phyloP scores from a whole-genome alignment of 2,888 invertebrate genomes.

The Eupithecia vulgata region DNA sequence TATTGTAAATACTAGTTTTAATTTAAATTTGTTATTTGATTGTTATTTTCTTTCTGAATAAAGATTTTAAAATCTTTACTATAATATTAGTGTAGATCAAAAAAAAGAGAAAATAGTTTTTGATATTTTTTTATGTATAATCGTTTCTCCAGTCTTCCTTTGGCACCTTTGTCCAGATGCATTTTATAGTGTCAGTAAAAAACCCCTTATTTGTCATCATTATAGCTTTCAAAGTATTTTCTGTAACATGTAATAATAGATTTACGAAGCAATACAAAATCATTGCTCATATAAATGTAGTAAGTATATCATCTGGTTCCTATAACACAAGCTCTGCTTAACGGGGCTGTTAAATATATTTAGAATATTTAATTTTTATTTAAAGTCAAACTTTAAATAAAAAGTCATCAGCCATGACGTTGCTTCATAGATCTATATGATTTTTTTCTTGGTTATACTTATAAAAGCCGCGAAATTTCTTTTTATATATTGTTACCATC shows the following conservation, averaged over 20 bases:
- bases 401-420: background rate
- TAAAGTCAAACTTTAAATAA: background rate
- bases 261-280: background rate
- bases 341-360: background rate
- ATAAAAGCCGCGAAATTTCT: background rate
- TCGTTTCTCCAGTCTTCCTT: background rate
- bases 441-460: background rate
- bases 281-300: too few relatives aligned
- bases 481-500: background rate
- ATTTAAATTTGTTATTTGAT: too few relatives aligned
- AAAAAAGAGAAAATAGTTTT: too few relatives aligned
- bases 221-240: background rate
- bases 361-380: too few relatives aligned
- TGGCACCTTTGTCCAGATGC: background rate
- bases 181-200: too few relatives aligned
- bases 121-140: background rate
- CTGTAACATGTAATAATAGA: background rate
- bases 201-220: background rate
- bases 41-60: too few relatives aligned
- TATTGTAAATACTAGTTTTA: too few relatives aligned
- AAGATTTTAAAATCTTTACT: too few relatives aligned
- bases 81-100: too few relatives aligned
- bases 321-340: background rate
- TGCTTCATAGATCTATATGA: background rate
- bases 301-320: too few relatives aligned